phyloP scores from a whole-genome alignment of 2,113 vertebrate species.

The Penelope pileata region DNA sequence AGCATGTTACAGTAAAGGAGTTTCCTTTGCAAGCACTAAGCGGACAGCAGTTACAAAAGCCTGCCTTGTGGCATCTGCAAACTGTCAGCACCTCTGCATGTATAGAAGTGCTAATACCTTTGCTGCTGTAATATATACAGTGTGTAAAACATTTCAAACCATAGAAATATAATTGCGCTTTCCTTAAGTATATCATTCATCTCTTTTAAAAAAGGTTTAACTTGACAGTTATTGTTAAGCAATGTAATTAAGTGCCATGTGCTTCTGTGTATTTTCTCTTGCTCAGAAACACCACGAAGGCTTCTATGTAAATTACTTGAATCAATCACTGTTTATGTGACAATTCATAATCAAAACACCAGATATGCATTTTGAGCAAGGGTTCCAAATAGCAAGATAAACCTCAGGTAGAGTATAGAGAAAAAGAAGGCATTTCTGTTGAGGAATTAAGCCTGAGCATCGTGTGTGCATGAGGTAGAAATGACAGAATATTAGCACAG shows the following conservation, averaged over 20 bases:
- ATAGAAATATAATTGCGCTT: constrained; percentile 53
- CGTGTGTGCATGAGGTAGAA: not conserved
- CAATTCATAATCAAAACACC: constrained; percentile 69
- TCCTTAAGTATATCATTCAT: constrained; percentile 48
- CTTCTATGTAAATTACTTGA: constrained; percentile 68
- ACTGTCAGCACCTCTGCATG: constrained; percentile 35
- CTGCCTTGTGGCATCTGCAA: constrained; percentile 34
- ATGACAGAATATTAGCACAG: not conserved
- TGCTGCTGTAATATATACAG: constrained; percentile 24
- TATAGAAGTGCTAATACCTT: constrained; percentile 33
- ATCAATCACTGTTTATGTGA: constrained; percentile 69
- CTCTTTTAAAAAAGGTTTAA: constrained; percentile 64
- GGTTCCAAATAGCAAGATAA: constrained; percentile 42
- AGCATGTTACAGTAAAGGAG: not conserved
- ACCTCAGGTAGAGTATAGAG: not conserved
- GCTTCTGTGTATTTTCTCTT: constrained; percentile 47
- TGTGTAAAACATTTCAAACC: constrained; percentile 61
- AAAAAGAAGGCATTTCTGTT: not conserved
- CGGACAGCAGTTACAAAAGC: constrained; percentile 9
- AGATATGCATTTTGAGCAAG: constrained; percentile 54
- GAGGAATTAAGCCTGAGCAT: not conserved
- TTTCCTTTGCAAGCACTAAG: constrained; percentile 8
- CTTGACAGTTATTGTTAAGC: constrained; percentile 71
- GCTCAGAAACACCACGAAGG: constrained; percentile 43
- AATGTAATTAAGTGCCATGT: constrained; percentile 69